These are phyloP conservation scores for Trichosurus vulpecula DNA, from an alignment of 2,797 vertebrate genomes.

Conservation along the genomic window DNA sequence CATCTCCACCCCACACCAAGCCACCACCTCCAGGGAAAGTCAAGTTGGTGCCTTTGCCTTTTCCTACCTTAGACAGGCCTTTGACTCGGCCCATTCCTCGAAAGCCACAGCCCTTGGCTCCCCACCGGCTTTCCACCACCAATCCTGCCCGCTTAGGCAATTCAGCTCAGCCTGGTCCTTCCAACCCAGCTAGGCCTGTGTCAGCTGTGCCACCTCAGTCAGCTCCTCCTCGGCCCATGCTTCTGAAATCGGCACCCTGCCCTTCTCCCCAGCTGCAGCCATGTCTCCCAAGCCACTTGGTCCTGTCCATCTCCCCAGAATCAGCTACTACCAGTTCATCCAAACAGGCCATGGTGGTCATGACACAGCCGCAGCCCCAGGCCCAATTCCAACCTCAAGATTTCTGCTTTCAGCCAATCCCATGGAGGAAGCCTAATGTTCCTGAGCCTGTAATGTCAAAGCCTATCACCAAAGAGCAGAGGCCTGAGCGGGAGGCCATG, in stretches of 20 bases:
- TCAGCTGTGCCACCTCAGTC: background rate
- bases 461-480: constrained; percentile 57
- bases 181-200: background rate
- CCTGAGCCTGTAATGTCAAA: constrained; percentile 29
- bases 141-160: background rate
- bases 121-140: background rate
- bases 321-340: background rate
- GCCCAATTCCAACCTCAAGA: constrained; percentile 37
- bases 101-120: constrained; percentile 6
- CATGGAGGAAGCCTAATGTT: constrained; percentile 48
- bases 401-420: background rate
- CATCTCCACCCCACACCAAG: constrained; percentile 14
- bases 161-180: background rate
- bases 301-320: background rate
- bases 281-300: background rate
- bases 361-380: background rate
- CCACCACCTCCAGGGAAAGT: constrained; percentile 60
- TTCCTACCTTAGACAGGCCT: constrained; percentile 36
- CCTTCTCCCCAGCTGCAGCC: background rate
- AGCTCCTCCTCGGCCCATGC: background rate
- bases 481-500: constrained; percentile 54
- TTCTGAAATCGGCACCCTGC: constrained; percentile 4
- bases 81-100: background rate
- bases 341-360: background rate
- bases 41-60: constrained; percentile 61